Percentiles rank a stretch among this genome's conserved stretches.
phyloP scores from a whole-genome alignment of 1,140 invertebrate species.

The Anoplolepis gracilipes region DNA sequence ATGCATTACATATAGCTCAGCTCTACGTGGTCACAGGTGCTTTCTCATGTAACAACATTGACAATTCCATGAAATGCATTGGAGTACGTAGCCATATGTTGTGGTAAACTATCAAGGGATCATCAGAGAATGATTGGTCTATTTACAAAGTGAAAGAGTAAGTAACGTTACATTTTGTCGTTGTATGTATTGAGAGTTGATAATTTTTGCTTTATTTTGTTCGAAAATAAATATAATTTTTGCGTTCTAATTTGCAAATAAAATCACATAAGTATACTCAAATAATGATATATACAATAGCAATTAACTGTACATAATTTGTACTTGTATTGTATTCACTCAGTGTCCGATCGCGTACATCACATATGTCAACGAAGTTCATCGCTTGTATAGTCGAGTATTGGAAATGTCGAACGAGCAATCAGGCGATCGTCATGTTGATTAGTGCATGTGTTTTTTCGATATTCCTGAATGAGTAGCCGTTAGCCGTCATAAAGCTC shows the following conservation, averaged over 20 bases:
- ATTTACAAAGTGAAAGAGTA: conserved; percentile 20
- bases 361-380: conserved; percentile 31
- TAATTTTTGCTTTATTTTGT: conserved; percentile 44
- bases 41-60: conserved; percentile 29
- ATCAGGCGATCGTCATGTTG: conserved; percentile 39
- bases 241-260: background rate
- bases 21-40: conserved; percentile 32
- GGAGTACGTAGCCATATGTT: background rate
- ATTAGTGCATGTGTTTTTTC: conserved; percentile 42
- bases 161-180: conserved; percentile 33
- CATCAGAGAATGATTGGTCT: conserved; percentile 18
- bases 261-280: conserved; percentile 3
- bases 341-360: conserved; percentile 19
- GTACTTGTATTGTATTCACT: conserved; percentile 19
- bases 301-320: conserved; percentile 47
- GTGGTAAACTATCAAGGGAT: conserved; percentile 11
- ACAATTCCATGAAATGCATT: conserved; percentile 33
- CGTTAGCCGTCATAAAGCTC: conserved; percentile 24
- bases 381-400: conserved; percentile 2
- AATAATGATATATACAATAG: background rate
- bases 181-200: background rate
- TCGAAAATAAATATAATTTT: conserved; percentile 32
- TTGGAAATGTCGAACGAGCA: conserved; percentile 32
- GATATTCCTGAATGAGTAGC: conserved; percentile 22
- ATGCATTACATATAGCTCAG: conserved; percentile 16